Conservation (phyloP, 1,140 invertebrate genomes). For the Tribolium castaneum region DNA sequence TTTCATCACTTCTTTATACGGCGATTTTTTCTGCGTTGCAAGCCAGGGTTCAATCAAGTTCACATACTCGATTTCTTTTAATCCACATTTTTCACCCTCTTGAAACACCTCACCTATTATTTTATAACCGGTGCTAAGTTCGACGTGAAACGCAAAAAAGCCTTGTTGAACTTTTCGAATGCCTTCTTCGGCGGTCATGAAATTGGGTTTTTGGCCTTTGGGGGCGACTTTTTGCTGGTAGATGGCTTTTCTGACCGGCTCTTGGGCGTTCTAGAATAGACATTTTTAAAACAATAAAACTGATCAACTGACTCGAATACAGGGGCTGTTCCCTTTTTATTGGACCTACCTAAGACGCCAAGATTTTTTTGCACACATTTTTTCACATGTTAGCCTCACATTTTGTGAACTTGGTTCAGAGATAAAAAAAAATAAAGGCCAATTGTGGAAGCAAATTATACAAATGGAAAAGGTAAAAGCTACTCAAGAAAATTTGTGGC, state of each 20-base stretch:
- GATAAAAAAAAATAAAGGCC: no score
- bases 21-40: slow-evolving; percentile 68
- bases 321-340: no score
- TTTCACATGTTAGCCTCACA: no score
- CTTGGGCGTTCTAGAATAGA: slow-evolving; percentile 56
- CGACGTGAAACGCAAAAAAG: slow-evolving; percentile 73
- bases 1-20: slow-evolving; percentile 71
- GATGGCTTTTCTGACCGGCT: slow-evolving; percentile 69
- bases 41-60: slow-evolving; percentile 68
- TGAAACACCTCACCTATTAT: slow-evolving; percentile 70
- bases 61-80: slow-evolving; percentile 71
- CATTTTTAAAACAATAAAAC: no score
- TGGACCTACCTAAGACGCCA: no score
- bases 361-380: no score
- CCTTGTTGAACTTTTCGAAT: slow-evolving; percentile 68
- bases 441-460: no score
- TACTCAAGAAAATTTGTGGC: no score
- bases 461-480: no score
- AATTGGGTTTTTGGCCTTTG: slow-evolving; percentile 66
- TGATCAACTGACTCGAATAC: no score
- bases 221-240: slow-evolving; percentile 71
- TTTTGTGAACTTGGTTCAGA: no score
- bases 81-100: slow-evolving; percentile 73
- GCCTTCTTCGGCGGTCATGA: slow-evolving; percentile 69
- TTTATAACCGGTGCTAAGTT: slow-evolving; percentile 69